Conservation (phyloP, 2,113 vertebrate genomes). For the Mus spicilegus region DNA sequence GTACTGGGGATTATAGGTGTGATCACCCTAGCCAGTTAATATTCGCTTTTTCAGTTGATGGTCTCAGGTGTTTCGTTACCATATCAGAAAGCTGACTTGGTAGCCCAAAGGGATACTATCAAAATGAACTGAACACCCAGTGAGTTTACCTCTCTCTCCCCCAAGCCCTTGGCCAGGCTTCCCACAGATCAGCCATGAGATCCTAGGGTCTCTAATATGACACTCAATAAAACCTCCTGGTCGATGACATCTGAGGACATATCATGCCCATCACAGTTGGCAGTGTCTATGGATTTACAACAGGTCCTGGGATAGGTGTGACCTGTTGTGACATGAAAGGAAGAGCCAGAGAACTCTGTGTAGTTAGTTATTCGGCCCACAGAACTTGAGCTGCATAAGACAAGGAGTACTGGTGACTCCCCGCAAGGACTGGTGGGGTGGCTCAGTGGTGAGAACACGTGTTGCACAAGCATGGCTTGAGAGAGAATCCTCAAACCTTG, state of each 20-base stretch:
- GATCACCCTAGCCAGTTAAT: not conserved
- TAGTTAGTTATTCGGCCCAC: conserved; percentile 65
- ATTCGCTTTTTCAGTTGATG: not conserved
- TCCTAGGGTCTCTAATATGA: fast-evolving
- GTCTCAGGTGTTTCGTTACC: not conserved
- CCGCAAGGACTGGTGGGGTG: not conserved
- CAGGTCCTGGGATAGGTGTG: conserved; percentile 65
- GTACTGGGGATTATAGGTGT: not conserved
- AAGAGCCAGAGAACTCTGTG: conserved; percentile 70
- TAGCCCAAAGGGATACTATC: not conserved
- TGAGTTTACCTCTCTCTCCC: not conserved
- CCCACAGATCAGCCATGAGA: not conserved
- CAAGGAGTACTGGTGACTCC: not conserved
- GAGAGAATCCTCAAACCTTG: not conserved
- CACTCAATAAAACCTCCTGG: not conserved
- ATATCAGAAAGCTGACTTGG: not conserved
- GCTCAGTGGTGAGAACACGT: not conserved
- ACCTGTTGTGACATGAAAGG: conserved; percentile 22
- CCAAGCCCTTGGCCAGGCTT: not conserved
- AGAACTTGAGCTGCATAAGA: conserved; percentile 68
- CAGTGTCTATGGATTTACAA: not conserved
- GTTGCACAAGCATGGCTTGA: not conserved
- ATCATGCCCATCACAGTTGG: not conserved
- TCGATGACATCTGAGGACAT: not conserved
- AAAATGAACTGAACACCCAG: not conserved